Evolutionary conservation across 2,113 vertebrate genomes (phyloP).

Genomic region (Scolopax mira): DNA sequence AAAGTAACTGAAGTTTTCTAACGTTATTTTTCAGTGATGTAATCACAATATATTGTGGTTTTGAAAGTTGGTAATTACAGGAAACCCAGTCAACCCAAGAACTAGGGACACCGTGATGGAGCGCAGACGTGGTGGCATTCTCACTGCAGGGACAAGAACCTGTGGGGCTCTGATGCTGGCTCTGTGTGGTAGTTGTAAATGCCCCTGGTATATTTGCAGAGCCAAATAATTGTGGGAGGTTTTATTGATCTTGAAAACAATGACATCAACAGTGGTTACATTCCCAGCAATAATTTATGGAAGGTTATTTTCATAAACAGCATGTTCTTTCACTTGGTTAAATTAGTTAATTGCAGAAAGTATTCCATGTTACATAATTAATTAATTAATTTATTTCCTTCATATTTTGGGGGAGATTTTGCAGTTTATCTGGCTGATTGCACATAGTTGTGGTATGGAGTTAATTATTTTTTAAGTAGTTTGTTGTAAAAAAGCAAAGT

Average conservation of each 20-base stretch:
- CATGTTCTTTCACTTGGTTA: background rate
- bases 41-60: background rate
- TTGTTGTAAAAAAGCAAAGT: background rate
- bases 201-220: background rate
- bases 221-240: background rate
- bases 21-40: background rate
- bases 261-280: background rate
- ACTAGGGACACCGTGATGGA: background rate
- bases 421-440: background rate
- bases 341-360: background rate
- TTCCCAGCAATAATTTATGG: background rate
- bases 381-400: background rate
- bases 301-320: background rate
- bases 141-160: accelerated
- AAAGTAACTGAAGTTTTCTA: background rate
- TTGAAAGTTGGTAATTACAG: background rate
- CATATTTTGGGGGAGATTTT: background rate
- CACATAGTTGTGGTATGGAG: background rate
- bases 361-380: background rate
- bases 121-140: background rate
- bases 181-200: background rate
- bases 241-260: background rate
- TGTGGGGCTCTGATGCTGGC: background rate
- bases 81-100: background rate
- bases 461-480: background rate